These are phyloP conservation scores for Cyclura pinguis DNA, from an alignment of 2,797 vertebrate genomes.

Conservation along the genomic window DNA sequence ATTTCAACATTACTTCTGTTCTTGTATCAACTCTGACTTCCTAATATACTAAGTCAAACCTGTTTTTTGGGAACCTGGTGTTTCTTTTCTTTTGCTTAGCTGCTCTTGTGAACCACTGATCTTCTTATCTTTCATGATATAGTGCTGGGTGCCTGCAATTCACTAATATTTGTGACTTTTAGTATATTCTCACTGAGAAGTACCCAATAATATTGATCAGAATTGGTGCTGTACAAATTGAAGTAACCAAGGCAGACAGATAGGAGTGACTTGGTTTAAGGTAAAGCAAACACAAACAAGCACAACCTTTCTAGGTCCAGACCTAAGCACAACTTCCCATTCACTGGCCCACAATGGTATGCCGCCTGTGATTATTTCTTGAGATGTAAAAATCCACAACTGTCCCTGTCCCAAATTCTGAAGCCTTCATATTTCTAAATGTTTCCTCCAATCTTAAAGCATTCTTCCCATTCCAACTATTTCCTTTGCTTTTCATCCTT, in stretches of 20 bases:
- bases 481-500: neutral
- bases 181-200: neutral
- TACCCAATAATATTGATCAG: neutral
- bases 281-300: neutral
- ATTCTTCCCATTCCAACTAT: neutral
- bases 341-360: too few species aligned
- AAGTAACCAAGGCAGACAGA: neutral
- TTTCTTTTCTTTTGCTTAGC: neutral
- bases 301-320: neutral
- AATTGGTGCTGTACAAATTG: neutral
- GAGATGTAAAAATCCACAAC: neutral
- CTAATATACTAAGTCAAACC: neutral
- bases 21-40: too few species aligned
- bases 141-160: neutral
- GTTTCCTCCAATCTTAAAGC: neutral
- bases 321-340: neutral
- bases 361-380: neutral
- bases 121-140: too few species aligned
- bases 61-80: neutral
- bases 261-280: neutral
- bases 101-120: neutral
- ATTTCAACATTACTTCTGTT: too few species aligned
- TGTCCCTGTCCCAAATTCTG: too few species aligned
- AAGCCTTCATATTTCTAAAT: neutral
- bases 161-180: neutral